phyloP scores from a whole-genome alignment of 2,113 vertebrate species.

The Alethe diademata region DNA sequence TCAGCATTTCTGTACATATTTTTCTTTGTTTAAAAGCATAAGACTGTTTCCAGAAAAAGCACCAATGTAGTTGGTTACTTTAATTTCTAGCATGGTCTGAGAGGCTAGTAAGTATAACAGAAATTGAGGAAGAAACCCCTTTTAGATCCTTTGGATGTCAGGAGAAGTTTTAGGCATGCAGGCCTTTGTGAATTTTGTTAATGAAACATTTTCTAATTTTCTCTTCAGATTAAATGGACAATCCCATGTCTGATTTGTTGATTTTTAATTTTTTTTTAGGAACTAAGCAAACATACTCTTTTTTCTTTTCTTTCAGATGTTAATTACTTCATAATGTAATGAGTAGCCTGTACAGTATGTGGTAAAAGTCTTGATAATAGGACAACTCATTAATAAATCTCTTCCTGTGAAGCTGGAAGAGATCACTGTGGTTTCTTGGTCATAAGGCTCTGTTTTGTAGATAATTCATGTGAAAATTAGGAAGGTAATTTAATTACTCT shows the following conservation, averaged over 20 bases:
- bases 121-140: background rate
- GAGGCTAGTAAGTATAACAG: background rate
- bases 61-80: background rate
- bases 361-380: background rate
- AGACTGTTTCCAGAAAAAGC: background rate
- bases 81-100: background rate
- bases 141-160: background rate
- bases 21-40: background rate
- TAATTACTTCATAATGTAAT: background rate
- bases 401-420: background rate
- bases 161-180: background rate
- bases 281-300: background rate
- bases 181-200: background rate
- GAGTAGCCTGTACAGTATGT: background rate
- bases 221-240: background rate
- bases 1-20: background rate
- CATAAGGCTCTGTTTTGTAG: background rate
- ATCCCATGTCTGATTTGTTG: background rate
- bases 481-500: background rate
- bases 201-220: background rate
- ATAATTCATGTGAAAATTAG: background rate
- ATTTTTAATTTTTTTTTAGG: background rate
- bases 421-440: background rate
- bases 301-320: background rate
- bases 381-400: background rate